Evolutionary conservation across 2,797 vertebrate species (phyloP).

Genomic region (Muraenolepis orangiensis): DNA sequence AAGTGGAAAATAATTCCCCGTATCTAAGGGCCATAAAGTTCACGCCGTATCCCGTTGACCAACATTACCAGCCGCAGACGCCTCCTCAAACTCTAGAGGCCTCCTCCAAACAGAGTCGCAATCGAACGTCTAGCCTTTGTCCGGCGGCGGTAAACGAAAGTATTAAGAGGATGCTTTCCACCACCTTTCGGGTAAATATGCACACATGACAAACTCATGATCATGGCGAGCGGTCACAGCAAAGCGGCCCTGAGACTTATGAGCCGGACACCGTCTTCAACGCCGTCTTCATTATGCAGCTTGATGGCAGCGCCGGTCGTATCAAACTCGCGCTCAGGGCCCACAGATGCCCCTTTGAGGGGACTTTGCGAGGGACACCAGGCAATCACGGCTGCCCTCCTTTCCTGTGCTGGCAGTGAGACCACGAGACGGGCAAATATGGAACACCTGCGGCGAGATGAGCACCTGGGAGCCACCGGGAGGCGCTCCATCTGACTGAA

Average conservation of each 20-base stretch:
- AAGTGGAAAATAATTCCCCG: constrained; percentile 57
- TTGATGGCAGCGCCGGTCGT: neutral
- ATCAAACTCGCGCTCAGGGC: neutral
- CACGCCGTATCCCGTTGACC: constrained; percentile 36
- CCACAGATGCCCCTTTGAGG: neutral
- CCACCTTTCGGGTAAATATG: neutral
- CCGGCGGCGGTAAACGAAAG: neutral
- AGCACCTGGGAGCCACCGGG: constrained; percentile 48
- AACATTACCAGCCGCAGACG: constrained; percentile 28
- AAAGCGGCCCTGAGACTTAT: constrained; percentile 13
- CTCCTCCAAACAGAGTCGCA: neutral
- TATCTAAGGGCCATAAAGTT: constrained; percentile 33
- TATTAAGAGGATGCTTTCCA: constrained; percentile 19
- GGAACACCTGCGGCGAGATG: constrained; percentile 52
- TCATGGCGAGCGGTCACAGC: neutral
- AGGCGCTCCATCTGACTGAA: constrained; percentile 48
- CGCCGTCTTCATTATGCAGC: constrained; percentile 7
- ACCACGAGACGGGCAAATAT: constrained; percentile 33
- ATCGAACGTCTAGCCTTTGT: neutral
- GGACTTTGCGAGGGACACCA: neutral
- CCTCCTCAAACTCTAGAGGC: constrained; percentile 1
- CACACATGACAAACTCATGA: neutral
- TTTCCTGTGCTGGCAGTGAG: constrained; percentile 27
- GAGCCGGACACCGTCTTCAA: neutral
- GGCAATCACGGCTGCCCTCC: constrained; percentile 32